Evolutionary conservation across 2,113 vertebrate species (phyloP), one percentile per base, ranked within the genome.

Genomic region (Aphyosemion australe): DNA sequence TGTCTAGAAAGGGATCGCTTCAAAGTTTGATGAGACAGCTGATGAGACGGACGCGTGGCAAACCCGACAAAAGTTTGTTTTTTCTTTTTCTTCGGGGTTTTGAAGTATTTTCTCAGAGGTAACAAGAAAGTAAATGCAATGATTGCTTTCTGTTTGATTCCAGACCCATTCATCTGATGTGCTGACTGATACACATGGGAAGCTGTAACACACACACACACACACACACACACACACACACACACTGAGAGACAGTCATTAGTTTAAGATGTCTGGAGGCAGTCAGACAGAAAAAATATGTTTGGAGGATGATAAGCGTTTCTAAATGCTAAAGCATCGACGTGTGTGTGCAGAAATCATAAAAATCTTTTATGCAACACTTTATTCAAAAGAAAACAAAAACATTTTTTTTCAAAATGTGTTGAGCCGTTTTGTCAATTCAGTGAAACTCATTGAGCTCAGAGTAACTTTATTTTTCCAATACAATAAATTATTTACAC

Each of bases 11-110:
- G 66, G 46, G 62, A 79, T 71, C 66, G 48, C 50, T 65, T 89
- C 86, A 88, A 82, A 86, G 49, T 84, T 88, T 86, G 51, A 84
- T 82, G 83, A 87, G 72, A 61, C 4, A 56, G 58, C 1, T 11
- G 18, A 80, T 69, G 48, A 75, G 60, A 66, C 59, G 26, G 13
- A 41, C 0, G 2, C 12, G 4, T 18, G 50, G 20, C 62, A 54
- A 12, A 63, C 62, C 49, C 2, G 18, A 56, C 32, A 46, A 48
- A 52, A 41, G 43, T n/a, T 50, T 37, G 4, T 2, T 37, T 37
- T 37, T 8, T 8, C n/a, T 8, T 37, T 37, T 37, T 37, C 34
- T 50, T 61, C 59, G 6, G n/a, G 53, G n/a, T 41, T 12, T 47
- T 49, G 20, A 61, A 26, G 37, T 4, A 16, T 34, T 16, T 57